phyloP scores from a whole-genome alignment of 2,888 invertebrate species.

The Idaea aversata region DNA sequence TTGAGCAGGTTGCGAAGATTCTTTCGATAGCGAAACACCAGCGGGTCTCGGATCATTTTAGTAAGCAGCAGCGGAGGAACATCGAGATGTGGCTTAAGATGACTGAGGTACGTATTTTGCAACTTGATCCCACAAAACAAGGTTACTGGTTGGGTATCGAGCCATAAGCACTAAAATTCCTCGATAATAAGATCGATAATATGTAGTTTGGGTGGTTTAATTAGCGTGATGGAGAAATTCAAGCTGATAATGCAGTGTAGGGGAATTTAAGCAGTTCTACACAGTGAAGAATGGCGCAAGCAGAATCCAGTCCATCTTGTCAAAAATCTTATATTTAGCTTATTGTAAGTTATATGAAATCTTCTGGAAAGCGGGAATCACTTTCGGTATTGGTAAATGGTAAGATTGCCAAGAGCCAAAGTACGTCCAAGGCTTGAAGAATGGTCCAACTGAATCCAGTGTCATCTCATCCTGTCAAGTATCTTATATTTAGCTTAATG shows the following conservation, averaged over 20 bases:
- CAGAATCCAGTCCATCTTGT: not conserved
- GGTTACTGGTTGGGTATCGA: not conserved
- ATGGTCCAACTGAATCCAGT: not conserved
- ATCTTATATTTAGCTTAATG: not conserved
- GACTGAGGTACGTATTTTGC: slow-evolving; percentile 85
- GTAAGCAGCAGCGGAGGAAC: slow-evolving; percentile 98
- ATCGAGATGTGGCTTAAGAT: slow-evolving; percentile 98
- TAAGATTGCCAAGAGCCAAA: not conserved
- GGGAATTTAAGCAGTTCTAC: not conserved
- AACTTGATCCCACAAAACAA: not conserved
- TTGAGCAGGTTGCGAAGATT: slow-evolving; percentile 98
- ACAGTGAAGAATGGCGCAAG: not conserved
- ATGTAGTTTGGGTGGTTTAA: not conserved
- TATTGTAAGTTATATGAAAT: not conserved
- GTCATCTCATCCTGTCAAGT: not conserved
- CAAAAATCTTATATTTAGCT: not conserved
- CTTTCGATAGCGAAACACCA: slow-evolving; percentile 96
- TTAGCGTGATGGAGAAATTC: not conserved
- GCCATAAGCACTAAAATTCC: not conserved
- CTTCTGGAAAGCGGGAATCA: not conserved
- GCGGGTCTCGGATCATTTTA: slow-evolving; percentile 99
- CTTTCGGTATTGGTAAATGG: not conserved
- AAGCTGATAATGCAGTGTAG: not conserved
- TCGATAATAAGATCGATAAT: not conserved
- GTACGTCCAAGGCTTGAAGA: not conserved